These are phyloP conservation scores for Tachuris rubrigastra DNA, from an alignment of 2,113 vertebrate species.

Conservation along the genomic window DNA sequence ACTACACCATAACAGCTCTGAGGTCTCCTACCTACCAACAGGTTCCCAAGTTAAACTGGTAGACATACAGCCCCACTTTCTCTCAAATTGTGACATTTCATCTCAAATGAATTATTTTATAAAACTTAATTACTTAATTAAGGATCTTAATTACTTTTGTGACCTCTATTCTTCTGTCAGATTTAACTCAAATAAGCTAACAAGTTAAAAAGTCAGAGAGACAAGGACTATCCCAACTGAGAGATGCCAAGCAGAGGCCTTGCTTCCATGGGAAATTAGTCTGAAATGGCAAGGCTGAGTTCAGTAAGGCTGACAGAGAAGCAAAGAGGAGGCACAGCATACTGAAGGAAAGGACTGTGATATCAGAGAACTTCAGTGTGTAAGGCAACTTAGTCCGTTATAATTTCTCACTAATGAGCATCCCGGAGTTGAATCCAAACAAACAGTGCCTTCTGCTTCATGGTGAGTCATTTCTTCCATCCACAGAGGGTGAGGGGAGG, in stretches of 20 bases:
- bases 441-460: neutral
- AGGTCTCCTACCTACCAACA: neutral
- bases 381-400: neutral
- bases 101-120: neutral
- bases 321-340: neutral
- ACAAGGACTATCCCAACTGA: neutral
- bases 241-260: neutral
- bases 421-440: neutral
- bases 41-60: neutral
- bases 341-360: neutral
- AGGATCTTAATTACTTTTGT: conserved; percentile 45
- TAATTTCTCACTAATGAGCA: neutral
- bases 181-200: neutral
- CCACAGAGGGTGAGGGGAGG: neutral
- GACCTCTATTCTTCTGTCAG: conserved; percentile 5
- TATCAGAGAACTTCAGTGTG: neutral
- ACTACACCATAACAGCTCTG: neutral
- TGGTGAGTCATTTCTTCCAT: conserved; percentile 15
- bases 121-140: conserved; percentile 30
- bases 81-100: no score
- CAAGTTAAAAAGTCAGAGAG: neutral
- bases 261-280: neutral
- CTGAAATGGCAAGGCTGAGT: neutral
- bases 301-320: neutral
- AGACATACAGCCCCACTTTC: neutral